A percentile compares a stretch with the other conserved stretches of the same genome.
Conservation (phyloP, 2,113 vertebrate genomes). For the Polypterus senegalus region DNA sequence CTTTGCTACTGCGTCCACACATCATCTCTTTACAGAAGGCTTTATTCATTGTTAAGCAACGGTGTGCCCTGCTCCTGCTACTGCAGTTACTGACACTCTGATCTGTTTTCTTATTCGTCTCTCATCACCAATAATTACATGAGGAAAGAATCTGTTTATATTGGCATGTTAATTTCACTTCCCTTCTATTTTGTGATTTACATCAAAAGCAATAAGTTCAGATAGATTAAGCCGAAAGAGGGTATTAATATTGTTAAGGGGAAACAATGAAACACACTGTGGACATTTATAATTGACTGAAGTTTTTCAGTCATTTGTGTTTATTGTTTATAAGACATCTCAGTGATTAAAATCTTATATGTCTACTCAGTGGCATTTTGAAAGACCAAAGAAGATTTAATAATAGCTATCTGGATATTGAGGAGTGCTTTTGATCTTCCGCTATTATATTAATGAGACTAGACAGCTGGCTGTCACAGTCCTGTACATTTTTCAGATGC, state of each 20-base stretch:
- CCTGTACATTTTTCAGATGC: background rate
- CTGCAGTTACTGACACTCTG: too few species aligned
- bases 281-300: background rate
- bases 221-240: background rate
- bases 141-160: too few species aligned
- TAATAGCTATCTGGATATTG: background rate
- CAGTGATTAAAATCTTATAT: background rate
- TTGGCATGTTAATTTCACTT: too few species aligned
- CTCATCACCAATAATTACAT: too few species aligned
- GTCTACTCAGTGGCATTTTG: background rate
- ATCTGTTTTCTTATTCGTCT: too few species aligned
- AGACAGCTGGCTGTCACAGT: background rate
- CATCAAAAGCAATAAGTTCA: background rate
- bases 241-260: background rate
- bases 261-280: background rate
- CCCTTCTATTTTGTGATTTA: too few species aligned
- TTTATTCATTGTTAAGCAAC: too few species aligned
- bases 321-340: background rate
- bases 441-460: background rate
- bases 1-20: too few species aligned
- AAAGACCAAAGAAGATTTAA: background rate
- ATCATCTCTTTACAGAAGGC: too few species aligned
- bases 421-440: background rate
- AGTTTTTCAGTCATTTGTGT: background rate
- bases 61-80: too few species aligned